Evolutionary conservation across 2,888 invertebrate genomes (phyloP), one percentile per base, ranked within the genome.

Genomic region (Ophraella communa): DNA sequence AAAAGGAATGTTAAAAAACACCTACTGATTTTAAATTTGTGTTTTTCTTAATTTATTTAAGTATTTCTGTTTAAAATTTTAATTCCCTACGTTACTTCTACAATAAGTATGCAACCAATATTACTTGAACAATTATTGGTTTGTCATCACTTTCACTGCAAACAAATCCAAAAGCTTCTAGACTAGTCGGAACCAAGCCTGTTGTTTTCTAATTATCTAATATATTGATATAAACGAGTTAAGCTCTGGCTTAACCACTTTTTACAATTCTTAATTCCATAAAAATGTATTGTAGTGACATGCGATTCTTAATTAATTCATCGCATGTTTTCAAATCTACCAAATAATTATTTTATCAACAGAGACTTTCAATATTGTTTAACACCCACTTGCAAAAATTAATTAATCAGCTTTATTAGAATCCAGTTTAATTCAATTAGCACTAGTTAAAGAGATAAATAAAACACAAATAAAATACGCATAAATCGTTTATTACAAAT

Each of bases 401-500:
- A 27, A 27, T 27, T 27, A 27, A 44, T 44, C 11, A 44, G 11
- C n/a, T 10, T 45, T 7, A 39, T 39, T 4, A 39, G 4, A 5
- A 39, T 5, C 17, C 5, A 17, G 14, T 39, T 5, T 4, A 35
- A 35, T n/a, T 20, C 2, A 18, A 44, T 18, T 44, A 18, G 11
- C 7, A 14, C 3, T 21, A 20, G 20, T 11, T 5, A 2, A 20
- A 5, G 21, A 21, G 21, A 45, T 45, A 51, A 51, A 27, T 14
- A 23, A n/a, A 51, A 30, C 49, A 51, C n/a, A 5, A 24, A 51
- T 14, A 14, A 51, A 51, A 51, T 27, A 30, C 23, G 49, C 24
- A 27, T 11, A 24, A 3, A 30, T 51, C 49, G 49, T 51, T 51
- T 51, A 51, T 51, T 17, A 51, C 27, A 51, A 51, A 51, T 51